Evolutionary conservation across 1,140 invertebrate species (phyloP), one percentile per base, ranked within the genome.

Genomic region (Papilio polytes): DNA sequence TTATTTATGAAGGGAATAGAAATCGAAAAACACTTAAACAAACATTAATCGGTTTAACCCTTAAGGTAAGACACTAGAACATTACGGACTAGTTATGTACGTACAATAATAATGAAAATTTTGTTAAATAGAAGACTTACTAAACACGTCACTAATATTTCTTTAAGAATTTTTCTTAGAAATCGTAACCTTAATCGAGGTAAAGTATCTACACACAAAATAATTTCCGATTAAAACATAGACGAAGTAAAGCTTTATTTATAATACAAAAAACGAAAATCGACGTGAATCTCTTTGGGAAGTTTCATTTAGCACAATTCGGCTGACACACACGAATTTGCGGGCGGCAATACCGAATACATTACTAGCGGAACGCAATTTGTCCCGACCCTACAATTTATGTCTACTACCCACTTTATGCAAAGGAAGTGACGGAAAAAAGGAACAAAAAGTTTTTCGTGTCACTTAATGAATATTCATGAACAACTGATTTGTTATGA

Each of bases 311-410:
- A 85, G 85, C 83, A 83, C 80, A 85, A 88, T 90, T 81, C 80
- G 84, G 85, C 85, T 89, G 86, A 89, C 86, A 89, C 85, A 84
- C 81, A 83, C 85, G 85, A 82, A 83, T 86, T 80, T 81, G 81
- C 82, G 77, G 77, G 12, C 56, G 82, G 85, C 84, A 81, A 87
- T 88, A 86, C 87, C 81, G 82, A 80, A 83, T 82, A 81, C 87
- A 86, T 89, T 88, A 89, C 86, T 80, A 76, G 80, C 80, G 86
- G 86, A 84, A 88, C 85, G 88, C 85, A 90, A 92, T 91, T 92
- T 90, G 89, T 89, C 85, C 90, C 85, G 80, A 84, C 85, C 90
- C 87, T 86, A 88, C 88, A 91, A 91, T 92, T 91, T 91, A 92
- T 91, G 89, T 88, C 86, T 89, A 86, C 85, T 83, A 80, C 85